Percentiles rank a stretch among this genome's conserved stretches.
phyloP scores from a whole-genome alignment of 2,888 invertebrate genomes.

The Sphaerophoria rueppellii region DNA sequence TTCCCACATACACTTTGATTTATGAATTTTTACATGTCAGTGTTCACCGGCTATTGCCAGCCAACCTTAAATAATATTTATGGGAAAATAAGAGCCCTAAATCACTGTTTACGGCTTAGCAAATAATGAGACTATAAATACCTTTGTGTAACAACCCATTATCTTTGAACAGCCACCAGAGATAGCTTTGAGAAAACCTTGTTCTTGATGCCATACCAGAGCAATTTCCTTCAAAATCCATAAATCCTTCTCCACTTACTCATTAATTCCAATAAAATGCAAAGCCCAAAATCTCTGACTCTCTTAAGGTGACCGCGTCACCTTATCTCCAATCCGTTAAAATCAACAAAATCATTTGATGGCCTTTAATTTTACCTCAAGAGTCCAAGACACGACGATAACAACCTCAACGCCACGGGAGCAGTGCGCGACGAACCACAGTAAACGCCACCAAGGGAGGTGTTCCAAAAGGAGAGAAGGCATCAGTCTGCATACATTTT shows the following conservation, averaged over 20 bases:
- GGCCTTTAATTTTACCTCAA: conserved; percentile 8
- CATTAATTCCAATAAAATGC: conserved; percentile 32
- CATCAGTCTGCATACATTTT: not conserved
- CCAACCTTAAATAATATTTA: conserved; percentile 16
- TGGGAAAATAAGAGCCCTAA: conserved; percentile 8
- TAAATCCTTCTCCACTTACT: conserved; percentile 42
- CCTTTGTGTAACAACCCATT: not conserved
- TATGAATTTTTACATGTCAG: not conserved
- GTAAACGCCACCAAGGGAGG: no score
- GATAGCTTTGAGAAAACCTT: conserved; percentile 17
- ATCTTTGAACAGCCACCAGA: not conserved
- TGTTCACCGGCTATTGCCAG: no score
- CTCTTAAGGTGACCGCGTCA: conserved; percentile 18
- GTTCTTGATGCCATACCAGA: not conserved
- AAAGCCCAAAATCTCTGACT: conserved; percentile 5
- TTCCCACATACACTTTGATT: not conserved
- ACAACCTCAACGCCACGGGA: no score
- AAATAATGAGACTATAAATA: conserved; percentile 31
- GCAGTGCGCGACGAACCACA: no score
- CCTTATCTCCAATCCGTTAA: conserved; percentile 32
- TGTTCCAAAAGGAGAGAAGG: no score
- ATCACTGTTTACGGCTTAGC: conserved; percentile 15
- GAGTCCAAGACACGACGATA: not conserved
- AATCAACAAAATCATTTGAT: conserved; percentile 44
- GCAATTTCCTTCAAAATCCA: conserved; percentile 10